Conservation (phyloP, 2,113 vertebrate genomes). For the Enhydra lutris region DNA sequence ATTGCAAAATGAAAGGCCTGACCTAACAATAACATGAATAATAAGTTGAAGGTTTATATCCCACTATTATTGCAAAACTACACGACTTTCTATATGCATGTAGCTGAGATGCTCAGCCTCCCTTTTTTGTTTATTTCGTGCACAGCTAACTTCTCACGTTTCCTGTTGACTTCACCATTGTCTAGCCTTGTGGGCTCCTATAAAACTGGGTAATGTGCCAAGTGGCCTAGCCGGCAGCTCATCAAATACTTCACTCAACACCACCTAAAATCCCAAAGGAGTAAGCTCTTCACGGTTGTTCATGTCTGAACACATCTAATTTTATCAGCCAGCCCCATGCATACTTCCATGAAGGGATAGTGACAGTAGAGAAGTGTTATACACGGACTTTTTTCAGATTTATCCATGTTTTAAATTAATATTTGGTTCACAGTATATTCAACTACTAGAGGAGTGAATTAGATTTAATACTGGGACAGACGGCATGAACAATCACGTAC, state of each 20-base stretch:
- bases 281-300: background rate
- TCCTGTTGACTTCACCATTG: background rate
- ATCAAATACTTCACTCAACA: background rate
- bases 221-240: accelerated
- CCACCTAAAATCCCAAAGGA: background rate
- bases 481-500: background rate
- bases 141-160: background rate
- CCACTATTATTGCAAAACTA: background rate
- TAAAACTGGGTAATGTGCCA: background rate
- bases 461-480: background rate
- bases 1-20: background rate
- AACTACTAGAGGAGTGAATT: background rate
- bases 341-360: background rate
- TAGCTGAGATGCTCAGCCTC: background rate
- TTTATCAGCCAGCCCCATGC: background rate
- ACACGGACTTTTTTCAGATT: background rate
- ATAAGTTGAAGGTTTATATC: background rate
- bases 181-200: background rate
- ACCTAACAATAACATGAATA: background rate
- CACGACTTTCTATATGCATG: background rate
- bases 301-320: background rate
- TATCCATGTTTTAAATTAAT: background rate
- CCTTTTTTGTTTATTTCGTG: background rate
- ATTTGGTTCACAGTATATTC: background rate
- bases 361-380: background rate